phyloP scores from a whole-genome alignment of 2,797 vertebrate species.

The Euphonia xanthogaster region DNA sequence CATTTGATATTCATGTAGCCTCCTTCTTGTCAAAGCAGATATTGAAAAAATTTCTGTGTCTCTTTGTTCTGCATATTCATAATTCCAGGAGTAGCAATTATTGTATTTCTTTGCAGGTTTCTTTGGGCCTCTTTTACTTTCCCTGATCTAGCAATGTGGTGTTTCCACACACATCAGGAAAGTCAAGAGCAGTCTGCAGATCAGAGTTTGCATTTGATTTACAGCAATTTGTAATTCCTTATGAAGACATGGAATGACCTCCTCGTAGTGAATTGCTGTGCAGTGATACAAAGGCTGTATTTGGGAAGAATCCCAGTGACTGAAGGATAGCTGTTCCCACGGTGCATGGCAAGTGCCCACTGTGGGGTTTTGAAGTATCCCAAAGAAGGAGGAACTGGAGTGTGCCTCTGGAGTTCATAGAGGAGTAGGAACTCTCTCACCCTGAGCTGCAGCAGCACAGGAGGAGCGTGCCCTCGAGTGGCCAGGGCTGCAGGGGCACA shows the following conservation, averaged over 20 bases:
- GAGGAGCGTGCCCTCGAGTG: fast-evolving
- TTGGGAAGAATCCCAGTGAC: neutral
- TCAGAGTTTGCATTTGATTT: neutral
- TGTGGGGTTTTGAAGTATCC: neutral
- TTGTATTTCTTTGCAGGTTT: neutral
- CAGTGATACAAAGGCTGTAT: neutral
- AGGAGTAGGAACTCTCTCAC: neutral
- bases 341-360: neutral
- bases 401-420: neutral
- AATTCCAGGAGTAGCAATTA: neutral
- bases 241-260: neutral
- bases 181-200: neutral
- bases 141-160: neutral
- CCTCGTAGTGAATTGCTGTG: neutral
- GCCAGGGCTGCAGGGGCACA: neutral
- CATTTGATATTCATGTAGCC: neutral
- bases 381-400: neutral
- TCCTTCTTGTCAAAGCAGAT: neutral
- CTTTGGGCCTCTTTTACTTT: neutral
- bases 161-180: neutral
- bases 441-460: neutral
- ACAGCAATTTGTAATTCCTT: neutral
- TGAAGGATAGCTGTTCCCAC: neutral
- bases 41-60: neutral
- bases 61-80: neutral